Conservation (phyloP, 2,888 invertebrate species). For the Poecilus cupreus region DNA sequence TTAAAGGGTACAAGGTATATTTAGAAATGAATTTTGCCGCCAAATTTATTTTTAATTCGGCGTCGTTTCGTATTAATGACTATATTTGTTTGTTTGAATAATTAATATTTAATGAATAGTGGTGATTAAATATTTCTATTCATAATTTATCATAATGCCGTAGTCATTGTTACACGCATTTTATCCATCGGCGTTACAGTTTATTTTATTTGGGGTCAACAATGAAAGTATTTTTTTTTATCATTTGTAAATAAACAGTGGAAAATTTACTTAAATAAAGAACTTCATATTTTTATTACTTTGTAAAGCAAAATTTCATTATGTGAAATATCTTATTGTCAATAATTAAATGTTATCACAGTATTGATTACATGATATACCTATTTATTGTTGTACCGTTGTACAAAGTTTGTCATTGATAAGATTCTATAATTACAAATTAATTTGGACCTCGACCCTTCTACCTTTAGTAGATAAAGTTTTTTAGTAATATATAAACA, state of each 20-base stretch:
- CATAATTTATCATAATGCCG: too few species aligned
- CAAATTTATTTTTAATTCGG: conserved; percentile 18
- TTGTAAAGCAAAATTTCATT: not conserved
- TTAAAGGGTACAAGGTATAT: not conserved
- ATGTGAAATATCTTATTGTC: not conserved
- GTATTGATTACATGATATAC: conserved; percentile 2
- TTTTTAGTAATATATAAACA: not conserved
- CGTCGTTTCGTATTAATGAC: not conserved
- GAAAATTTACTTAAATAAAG: not conserved
- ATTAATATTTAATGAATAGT: not conserved
- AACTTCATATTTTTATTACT: not conserved
- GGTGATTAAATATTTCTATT: not conserved
- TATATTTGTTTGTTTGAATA: not conserved
- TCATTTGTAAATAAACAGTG: not conserved
- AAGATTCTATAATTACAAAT: conserved; percentile 26
- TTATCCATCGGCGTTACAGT: too few species aligned
- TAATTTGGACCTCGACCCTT: conserved; percentile 16
- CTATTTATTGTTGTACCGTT: not conserved
- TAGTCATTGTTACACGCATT: not conserved
- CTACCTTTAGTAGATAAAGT: conserved; percentile 12
- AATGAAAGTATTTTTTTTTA: not conserved
- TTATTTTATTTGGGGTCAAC: too few species aligned
- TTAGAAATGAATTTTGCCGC: conserved; percentile 22
- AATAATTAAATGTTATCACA: not conserved
- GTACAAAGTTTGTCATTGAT: conserved; percentile 21